These are phyloP conservation scores for Chionoecetes opilio DNA, from an alignment of 1,140 invertebrate species.

Conservation along the genomic window DNA sequence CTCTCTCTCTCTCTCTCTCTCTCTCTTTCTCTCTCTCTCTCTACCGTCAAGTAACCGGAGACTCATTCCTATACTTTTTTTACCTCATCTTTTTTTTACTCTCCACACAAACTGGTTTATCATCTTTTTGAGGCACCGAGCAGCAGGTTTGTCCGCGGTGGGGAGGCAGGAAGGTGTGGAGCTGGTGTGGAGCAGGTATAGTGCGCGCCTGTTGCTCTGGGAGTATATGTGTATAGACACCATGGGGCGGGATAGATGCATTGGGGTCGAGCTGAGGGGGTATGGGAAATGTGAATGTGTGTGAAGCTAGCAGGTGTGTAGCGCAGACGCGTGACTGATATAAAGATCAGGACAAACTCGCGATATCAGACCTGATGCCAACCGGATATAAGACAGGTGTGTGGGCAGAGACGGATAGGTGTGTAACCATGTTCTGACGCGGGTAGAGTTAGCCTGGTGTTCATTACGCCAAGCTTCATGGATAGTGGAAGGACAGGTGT, in stretches of 20 bases:
- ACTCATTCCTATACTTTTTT: neutral
- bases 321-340: neutral
- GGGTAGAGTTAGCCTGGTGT: too few species aligned
- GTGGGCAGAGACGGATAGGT: neutral
- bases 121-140: constrained; percentile 2
- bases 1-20: constrained; percentile 16
- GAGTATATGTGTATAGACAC: neutral
- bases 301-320: too few species aligned
- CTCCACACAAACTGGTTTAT: constrained; percentile 1
- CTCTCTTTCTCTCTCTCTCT: constrained; percentile 18
- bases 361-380: too few species aligned
- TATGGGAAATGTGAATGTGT: neutral
- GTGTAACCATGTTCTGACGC: neutral
- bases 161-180: neutral
- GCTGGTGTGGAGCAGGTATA: neutral
- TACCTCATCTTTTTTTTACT: neutral
- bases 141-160: neutral
- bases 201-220: neutral
- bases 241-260: too few species aligned
- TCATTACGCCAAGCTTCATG: too few species aligned
- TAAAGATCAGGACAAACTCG: neutral
- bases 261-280: neutral
- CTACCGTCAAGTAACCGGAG: neutral
- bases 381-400: neutral
- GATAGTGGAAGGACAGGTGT: too few species aligned